Evolutionary conservation across 2,113 vertebrate species (phyloP), one percentile per base, ranked within the genome.

Genomic region (Plestiodon gilberti): DNA sequence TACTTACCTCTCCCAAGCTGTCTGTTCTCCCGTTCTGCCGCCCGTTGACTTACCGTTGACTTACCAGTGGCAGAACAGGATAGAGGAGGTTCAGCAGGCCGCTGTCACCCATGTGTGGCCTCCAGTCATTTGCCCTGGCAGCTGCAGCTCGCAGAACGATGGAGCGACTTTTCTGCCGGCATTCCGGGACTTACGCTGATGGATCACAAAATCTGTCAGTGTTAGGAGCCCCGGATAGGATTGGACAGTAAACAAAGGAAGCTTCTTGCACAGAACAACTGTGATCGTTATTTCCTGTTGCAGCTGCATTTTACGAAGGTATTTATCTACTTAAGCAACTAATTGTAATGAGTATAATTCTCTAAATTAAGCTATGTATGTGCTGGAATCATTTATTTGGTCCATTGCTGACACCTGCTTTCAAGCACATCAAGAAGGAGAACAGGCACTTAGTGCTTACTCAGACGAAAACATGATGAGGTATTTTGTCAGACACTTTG

Each of bases 401-500:
- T 11, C 30, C 0, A 13, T 7, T 69, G 18, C 75, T 79, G 61
- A 85, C 59, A 17, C 80, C 6, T n/a, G 57, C 69, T 77, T 65
- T 80, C 35, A 80, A 80, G 33, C 40, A 80, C 30, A 76, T 76
- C 28, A 55, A 20, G 38, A 82, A 88, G 82, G 83, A 88, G 82
- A 86, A 86, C 23, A n/a, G 65, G 57, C 78, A 22, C 48, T 81
- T 55, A 48, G 43, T 48, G 0, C 9, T 87, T 80, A 82, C 35
- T 78, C 40, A 85, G 9, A 77, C 52, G 2, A 52, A 52, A 38
- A 23, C 7, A 18, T 1, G 38, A 69, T 1, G 6, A 70, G 4
- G 70, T 15, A 0, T 3, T 87, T 93, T 48, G 94, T 89, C 74
- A 73, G 52, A 28, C 0, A n/a, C 28, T 0, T 23, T 22, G 78